Percentiles rank a stretch among this genome's conserved stretches.
phyloP scores from a whole-genome alignment of 2,113 vertebrate species.

The Pampusana beccarii region DNA sequence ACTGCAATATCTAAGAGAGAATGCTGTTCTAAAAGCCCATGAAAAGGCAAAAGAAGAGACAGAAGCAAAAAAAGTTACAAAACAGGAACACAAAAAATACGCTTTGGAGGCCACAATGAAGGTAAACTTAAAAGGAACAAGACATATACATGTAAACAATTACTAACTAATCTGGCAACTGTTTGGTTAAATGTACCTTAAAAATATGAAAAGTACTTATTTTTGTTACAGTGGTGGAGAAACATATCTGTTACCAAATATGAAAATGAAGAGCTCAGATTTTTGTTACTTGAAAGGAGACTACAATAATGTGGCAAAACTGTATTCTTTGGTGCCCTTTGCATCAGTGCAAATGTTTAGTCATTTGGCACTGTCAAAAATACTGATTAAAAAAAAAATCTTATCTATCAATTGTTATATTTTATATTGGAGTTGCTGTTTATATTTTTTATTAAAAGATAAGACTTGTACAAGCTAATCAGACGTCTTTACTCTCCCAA shows the following conservation, averaged over 20 bases:
- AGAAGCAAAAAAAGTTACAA: slow-evolving; percentile 74
- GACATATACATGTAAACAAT: neutral
- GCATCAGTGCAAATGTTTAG: neutral
- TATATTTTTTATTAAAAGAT: neutral
- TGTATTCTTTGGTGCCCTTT: neutral
- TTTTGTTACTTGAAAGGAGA: neutral
- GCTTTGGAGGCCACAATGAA: slow-evolving; percentile 87
- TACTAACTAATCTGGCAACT: neutral
- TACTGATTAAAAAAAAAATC: neutral
- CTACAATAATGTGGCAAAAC: neutral
- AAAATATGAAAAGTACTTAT: neutral
- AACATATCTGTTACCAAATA: neutral
- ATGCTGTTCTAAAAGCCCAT: slow-evolving; percentile 81
- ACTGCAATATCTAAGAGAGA: slow-evolving; percentile 80
- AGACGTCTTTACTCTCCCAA: neutral
- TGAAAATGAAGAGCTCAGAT: neutral
- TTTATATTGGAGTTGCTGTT: neutral
- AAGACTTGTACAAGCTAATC: neutral
- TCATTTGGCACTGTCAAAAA: neutral
- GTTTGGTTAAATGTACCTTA: neutral
- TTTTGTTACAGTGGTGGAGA: neutral
- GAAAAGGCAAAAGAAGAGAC: slow-evolving; percentile 76
- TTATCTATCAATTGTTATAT: neutral
- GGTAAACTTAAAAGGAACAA: slow-evolving; percentile 67
- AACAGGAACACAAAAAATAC: slow-evolving; percentile 82